Base-by-base conservation (phyloP, 2,113 vertebrate genomes). In the Aegotheles bennettii region DNA sequence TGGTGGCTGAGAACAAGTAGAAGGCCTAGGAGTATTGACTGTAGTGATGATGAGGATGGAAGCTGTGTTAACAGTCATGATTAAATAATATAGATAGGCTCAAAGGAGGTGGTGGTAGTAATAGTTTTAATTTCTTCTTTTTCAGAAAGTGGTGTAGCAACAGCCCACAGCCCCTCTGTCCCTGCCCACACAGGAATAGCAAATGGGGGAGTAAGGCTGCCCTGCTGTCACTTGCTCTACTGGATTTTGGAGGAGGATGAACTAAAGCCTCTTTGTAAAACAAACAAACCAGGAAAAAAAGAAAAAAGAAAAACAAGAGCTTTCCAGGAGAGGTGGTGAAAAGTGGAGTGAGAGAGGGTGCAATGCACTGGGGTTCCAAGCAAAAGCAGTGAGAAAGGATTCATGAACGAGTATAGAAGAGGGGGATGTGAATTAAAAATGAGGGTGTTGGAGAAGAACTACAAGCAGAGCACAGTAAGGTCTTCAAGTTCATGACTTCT, bases 261-360 rank as follows among this genome's bases (percentile, higher is more conserved):
- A 57, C 57, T 53, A 68, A 93, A 92, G 31, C 2, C 6, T 54
- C 15, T 56, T 47, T 68, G 23, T 40, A 47, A 81, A 84, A 67
- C 9, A 77, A 26, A 3, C 14, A 42, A 35, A 43, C 11, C 13
- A 33, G 40, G 10, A 2, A 11, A 10, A 8, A 24, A 48, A 26
- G 7, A 29, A 7, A 25, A 36, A 29, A 81, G 1, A n/a, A 48
- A 7, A 63, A 35, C 0, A 43, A 17, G 0, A 20, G 59, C 6
- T 64, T 76, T 81, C 33, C 31, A 73, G 50, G 23, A 77, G 54
- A 71, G 10, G 10, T 31, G 7, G 3, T 50, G 18, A 9, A n/a
- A n/a, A n/a, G n/a, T 73, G 29, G 6, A 21, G 8, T 1, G 8
- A 12, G 13, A 57, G 35, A 60, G 1, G 3, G 21, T 6, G 2